Evolutionary conservation across 2,113 vertebrate genomes (phyloP).

Genomic region (Oncorhynchus keta): DNA sequence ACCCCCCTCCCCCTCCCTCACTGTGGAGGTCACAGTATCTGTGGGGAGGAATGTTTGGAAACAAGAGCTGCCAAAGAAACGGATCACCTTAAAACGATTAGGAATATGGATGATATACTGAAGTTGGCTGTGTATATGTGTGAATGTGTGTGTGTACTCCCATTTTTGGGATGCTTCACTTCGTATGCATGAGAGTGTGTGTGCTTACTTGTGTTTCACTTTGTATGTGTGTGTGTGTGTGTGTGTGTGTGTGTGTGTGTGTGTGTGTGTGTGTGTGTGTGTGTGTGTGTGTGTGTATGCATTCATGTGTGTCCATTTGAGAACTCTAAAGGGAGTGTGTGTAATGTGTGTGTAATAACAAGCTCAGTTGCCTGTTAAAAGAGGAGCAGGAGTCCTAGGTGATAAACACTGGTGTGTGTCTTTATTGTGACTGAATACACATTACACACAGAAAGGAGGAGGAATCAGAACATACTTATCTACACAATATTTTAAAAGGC

Average conservation of each 20-base stretch:
- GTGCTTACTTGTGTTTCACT: background rate
- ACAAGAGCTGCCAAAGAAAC: conserved; percentile 50
- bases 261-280: background rate
- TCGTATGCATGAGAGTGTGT: conserved; percentile 8
- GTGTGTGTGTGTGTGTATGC: background rate
- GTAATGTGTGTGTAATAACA: background rate
- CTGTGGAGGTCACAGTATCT: conserved; percentile 42
- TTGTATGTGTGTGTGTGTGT: background rate
- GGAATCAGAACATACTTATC: conserved; percentile 55
- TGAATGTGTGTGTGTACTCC: background rate
- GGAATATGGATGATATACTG: conserved; percentile 33
- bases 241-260: conserved; percentile 3
- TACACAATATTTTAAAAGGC: conserved; percentile 51
- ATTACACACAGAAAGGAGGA: conserved; percentile 52
- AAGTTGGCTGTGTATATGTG: background rate
- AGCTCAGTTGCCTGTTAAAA: background rate
- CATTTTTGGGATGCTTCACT: background rate
- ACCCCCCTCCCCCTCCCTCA: conserved; percentile 32
- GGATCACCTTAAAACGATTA: conserved; percentile 40
- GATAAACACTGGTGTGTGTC: conserved; percentile 54
- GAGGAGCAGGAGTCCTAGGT: background rate
- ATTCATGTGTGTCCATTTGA: background rate
- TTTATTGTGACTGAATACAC: conserved; percentile 74
- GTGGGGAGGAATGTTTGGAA: conserved; percentile 47
- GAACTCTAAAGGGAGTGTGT: conserved; percentile 4